Conservation (phyloP, 2,797 vertebrate genomes). For the Pseudochirops corinnae region DNA sequence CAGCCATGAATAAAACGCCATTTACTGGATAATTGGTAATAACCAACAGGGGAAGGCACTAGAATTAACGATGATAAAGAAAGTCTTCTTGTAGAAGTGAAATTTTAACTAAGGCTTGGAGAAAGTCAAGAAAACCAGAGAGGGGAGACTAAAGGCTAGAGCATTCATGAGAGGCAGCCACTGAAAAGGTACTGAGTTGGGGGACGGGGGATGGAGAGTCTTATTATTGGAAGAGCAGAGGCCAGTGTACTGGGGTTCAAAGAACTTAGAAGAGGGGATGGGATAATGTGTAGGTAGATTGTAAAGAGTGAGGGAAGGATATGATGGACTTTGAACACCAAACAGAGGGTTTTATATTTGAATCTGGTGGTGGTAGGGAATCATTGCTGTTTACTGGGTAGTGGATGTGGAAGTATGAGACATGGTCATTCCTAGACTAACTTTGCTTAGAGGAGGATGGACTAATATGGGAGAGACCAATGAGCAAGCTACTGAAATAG, state of each 20-base stretch:
- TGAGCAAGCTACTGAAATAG: neutral
- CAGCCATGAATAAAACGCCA: neutral
- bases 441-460: neutral
- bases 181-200: neutral
- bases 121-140: neutral
- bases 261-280: neutral
- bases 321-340: neutral
- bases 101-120: neutral
- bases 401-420: neutral
- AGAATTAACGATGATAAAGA: neutral
- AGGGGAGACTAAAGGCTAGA: rapidly evolving
- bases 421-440: neutral
- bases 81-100: neutral
- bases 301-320: neutral
- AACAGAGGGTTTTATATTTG: neutral
- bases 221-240: neutral
- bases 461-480: neutral
- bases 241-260: neutral
- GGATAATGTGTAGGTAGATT: neutral
- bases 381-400: neutral
- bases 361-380: neutral
- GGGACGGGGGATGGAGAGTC: neutral
- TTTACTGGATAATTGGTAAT: neutral
- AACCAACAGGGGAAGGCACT: neutral
- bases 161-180: neutral